Conservation (phyloP, 2,888 invertebrate genomes). For the Chymomyza caudatula region DNA sequence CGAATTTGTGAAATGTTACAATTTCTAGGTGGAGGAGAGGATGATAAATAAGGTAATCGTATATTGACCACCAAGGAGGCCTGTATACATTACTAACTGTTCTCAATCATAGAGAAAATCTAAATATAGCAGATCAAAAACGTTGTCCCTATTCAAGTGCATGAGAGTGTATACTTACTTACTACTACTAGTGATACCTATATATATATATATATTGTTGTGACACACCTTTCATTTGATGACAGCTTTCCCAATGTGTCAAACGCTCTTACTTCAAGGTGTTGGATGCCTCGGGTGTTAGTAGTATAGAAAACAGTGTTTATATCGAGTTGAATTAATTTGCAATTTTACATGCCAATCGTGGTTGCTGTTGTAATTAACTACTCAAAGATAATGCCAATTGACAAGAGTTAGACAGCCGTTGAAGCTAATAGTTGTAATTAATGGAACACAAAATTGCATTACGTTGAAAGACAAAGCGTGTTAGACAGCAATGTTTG, state of each 20-base stretch:
- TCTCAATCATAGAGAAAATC: no score
- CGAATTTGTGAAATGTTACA: no score
- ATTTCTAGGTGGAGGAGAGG: no score
- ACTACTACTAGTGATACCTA: not conserved
- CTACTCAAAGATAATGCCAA: not conserved
- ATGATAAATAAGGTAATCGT: no score
- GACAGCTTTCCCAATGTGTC: not conserved
- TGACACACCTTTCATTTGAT: not conserved
- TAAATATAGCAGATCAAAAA: no score
- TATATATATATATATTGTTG: not conserved
- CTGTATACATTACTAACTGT: no score
- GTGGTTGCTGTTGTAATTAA: slow-evolving; percentile 33
- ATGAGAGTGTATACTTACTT: no score
- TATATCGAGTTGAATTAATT: slow-evolving; percentile 28
- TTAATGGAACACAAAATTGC: not conserved
- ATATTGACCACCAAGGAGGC: no score
- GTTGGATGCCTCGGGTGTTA: slow-evolving; percentile 13
- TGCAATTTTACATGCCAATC: slow-evolving; percentile 16
- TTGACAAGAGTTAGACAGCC: not conserved
- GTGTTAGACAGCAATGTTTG: not conserved
- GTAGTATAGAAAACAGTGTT: slow-evolving; percentile 16
- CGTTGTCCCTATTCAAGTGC: no score
- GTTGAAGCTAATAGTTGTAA: not conserved
- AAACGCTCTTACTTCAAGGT: not conserved
- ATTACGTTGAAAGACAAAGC: not conserved